Conservation (phyloP, 2,797 vertebrate species). For the Semotilus atromaculatus region DNA sequence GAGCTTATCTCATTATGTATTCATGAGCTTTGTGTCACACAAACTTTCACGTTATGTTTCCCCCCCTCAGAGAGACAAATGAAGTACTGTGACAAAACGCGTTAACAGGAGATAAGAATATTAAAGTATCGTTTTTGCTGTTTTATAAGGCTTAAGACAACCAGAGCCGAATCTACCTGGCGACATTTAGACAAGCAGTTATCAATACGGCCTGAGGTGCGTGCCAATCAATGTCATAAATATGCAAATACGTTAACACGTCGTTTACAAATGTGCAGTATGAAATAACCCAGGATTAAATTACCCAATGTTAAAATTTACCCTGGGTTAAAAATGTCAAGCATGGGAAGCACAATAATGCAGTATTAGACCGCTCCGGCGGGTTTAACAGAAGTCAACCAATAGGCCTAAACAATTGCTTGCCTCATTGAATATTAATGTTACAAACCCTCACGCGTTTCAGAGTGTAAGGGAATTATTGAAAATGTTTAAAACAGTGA, state of each 20-base stretch:
- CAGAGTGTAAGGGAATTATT: neutral
- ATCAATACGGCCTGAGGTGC: neutral
- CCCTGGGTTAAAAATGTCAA: neutral
- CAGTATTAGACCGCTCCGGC: neutral
- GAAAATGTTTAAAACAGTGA: neutral
- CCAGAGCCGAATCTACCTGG: neutral
- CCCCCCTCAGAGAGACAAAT: neutral
- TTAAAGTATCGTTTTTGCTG: slow-evolving; percentile 10
- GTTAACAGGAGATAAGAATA: neutral
- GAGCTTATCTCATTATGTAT: neutral
- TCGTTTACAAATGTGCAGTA: neutral
- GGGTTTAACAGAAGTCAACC: neutral
- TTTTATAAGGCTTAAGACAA: neutral
- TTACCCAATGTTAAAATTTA: neutral
- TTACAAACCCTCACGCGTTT: neutral
- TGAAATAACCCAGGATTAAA: neutral
- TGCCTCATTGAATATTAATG: neutral
- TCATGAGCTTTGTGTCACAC: slow-evolving; percentile 3
- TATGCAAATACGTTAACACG: neutral
- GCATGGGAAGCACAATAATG: neutral
- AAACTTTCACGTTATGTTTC: neutral
- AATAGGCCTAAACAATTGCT: neutral
- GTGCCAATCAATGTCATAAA: slow-evolving; percentile 1
- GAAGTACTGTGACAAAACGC: neutral
- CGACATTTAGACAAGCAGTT: neutral